Evolutionary conservation across 1,140 invertebrate species (phyloP).

Genomic region (Chelonus insularis): DNA sequence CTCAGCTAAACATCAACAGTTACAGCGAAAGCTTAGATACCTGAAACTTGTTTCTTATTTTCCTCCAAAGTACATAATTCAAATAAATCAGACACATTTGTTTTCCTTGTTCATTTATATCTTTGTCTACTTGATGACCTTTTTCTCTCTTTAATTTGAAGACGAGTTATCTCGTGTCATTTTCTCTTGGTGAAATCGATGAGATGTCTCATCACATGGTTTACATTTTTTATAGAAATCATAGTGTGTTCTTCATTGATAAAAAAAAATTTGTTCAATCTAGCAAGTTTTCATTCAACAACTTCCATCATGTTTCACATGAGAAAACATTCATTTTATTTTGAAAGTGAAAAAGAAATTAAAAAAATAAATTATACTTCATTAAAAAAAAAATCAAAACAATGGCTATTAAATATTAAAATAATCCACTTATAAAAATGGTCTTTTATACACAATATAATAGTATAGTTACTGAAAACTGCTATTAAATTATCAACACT

Average conservation of each 20-base stretch:
- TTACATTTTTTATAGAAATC: not conserved
- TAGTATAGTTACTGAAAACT: not conserved
- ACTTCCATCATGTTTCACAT: too few relatives aligned
- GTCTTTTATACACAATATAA: too few relatives aligned
- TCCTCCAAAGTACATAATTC: slow-evolving; percentile 7
- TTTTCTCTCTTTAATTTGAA: not conserved
- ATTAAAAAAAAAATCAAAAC: too few relatives aligned
- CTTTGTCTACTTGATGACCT: not conserved
- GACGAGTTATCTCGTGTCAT: slow-evolving; percentile 19
- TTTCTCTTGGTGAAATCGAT: slow-evolving; percentile 24
- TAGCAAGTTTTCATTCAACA: too few relatives aligned
- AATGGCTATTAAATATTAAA: not conserved
- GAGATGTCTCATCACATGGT: not conserved
- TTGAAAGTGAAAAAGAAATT: too few relatives aligned
- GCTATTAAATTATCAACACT: not conserved
- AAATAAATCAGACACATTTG: slow-evolving; percentile 16
- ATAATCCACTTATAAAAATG: not conserved
- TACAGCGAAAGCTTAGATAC: slow-evolving; percentile 24
- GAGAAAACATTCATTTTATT: too few relatives aligned
- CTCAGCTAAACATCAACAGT: not conserved
- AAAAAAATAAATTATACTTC: too few relatives aligned
- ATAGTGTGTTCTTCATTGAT: not conserved
- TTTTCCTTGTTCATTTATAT: slow-evolving; percentile 5
- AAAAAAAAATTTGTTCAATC: too few relatives aligned
- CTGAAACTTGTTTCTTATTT: not conserved